These are phyloP conservation scores for Diarsia rubi DNA, from an alignment of 2,888 invertebrate species.

Conservation along the genomic window DNA sequence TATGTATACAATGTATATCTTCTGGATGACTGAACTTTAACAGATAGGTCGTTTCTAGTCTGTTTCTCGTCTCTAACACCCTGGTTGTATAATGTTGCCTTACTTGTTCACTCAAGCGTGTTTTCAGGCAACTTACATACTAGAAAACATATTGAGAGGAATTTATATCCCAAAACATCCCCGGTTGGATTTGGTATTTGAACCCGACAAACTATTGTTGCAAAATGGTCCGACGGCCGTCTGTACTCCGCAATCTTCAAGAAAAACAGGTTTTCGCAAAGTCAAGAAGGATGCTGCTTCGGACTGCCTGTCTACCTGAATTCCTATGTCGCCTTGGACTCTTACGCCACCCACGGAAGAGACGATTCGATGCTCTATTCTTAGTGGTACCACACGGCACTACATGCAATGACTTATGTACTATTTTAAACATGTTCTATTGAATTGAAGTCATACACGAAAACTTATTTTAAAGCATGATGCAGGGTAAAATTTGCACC, in stretches of 20 bases:
- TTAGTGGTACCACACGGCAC: slow-evolving; percentile 39
- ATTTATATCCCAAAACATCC: not conserved
- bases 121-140: not conserved
- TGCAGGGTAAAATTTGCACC: too few relatives aligned
- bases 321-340: slow-evolving; percentile 43
- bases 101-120: slow-evolving; percentile 2
- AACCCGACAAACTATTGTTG: slow-evolving; percentile 23
- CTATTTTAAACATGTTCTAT: slow-evolving; percentile 22
- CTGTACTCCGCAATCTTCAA: slow-evolving; percentile 33
- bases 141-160: too few relatives aligned
- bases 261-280: slow-evolving; percentile 56
- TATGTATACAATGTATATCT: slow-evolving; percentile 32
- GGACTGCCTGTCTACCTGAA: slow-evolving; percentile 53
- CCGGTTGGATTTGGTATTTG: slow-evolving; percentile 13
- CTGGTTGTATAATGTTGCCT: slow-evolving; percentile 20
- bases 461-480: not conserved
- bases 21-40: slow-evolving; percentile 12
- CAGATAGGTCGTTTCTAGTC: slow-evolving; percentile 34
- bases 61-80: slow-evolving; percentile 23
- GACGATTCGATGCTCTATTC: slow-evolving; percentile 42
- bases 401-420: slow-evolving; percentile 30
- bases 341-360: slow-evolving; percentile 28
- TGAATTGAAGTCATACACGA: slow-evolving; percentile 6
- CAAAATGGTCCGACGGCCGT: not conserved
- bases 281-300: slow-evolving; percentile 36